These are phyloP conservation scores for Daktulosphaira vitifoliae DNA, from an alignment of 1,140 invertebrate species.

Conservation along the genomic window DNA sequence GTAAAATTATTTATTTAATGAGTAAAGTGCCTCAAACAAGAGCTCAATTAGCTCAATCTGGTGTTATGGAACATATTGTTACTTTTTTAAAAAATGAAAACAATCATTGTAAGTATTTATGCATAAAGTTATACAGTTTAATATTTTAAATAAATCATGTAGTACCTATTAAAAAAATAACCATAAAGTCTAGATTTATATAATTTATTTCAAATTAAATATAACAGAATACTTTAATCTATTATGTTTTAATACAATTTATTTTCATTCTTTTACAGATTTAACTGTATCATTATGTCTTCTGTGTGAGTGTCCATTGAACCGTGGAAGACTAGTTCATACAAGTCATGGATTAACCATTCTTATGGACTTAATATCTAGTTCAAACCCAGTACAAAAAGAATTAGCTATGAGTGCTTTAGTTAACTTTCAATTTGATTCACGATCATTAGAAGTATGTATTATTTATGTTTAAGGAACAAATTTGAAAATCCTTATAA, in stretches of 20 bases:
- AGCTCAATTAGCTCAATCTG: neutral
- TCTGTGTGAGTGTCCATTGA: conserved; percentile 36
- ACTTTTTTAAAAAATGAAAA: conserved; percentile 6
- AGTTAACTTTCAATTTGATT: conserved; percentile 35
- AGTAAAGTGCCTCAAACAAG: neutral
- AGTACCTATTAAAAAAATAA: too few species aligned
- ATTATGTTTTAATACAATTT: too few species aligned
- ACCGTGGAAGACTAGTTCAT: conserved; percentile 15
- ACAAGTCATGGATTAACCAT: neutral
- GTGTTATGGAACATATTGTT: neutral
- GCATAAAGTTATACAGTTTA: too few species aligned
- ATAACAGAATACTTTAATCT: too few species aligned
- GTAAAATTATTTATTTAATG: conserved; percentile 4
- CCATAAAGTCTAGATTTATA: too few species aligned
- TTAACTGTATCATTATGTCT: conserved; percentile 34
- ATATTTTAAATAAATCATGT: too few species aligned
- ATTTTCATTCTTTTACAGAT: conserved; percentile 35
- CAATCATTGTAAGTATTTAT: conserved; percentile 8
- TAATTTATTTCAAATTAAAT: too few species aligned
- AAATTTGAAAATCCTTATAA: too few species aligned
- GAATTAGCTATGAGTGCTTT: conserved; percentile 34
- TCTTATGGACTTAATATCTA: conserved; percentile 28
- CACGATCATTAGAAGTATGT: conserved; percentile 1
- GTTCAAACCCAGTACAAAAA: conserved; percentile 29
- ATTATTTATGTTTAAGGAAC: too few species aligned